Evolutionary conservation across 1,140 invertebrate genomes (phyloP), one percentile per base, ranked within the genome.

Genomic region (Lanistes nyassanus): DNA sequence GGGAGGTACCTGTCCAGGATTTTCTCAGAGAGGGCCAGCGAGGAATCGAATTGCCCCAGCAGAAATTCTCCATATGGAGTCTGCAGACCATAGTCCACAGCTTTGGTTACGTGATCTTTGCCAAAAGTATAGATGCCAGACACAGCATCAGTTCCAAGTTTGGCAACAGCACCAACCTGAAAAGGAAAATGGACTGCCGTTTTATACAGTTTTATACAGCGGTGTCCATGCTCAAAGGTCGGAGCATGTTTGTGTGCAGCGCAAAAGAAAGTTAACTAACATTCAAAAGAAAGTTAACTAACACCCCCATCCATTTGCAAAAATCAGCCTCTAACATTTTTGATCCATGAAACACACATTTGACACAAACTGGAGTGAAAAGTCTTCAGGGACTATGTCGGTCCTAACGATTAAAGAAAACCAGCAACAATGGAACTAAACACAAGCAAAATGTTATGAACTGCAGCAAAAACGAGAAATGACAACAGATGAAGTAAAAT

Each of bases 101-200:
- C 47, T 37, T 62, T 62, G 36, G 56, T 11, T 2, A 53, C 70
- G 2, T 5, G 16, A 37, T 3, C 26, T 55, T 37, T 60, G 13
- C 56, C 56, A 60, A 60, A 60, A 2, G n/a, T 31, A 23, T 60
- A 60, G 56, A 60, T 31, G 56, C 56, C 56, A 60, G 56, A 60
- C 2, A 60, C 56, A 60, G 56, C n/a, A 31, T 60, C 56, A 19
- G 56, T 60, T 26, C 56, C 56, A n/a, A 60, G 23, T 23, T 60
- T 60, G 56, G 56, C 29, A 55, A 72, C 56, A 19, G 29, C 31
- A 26, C 70, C 26, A 55, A 72, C 56, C 70, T 60, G 56, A 26
- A 31, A 23, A n/a, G 6, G n/a, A 31, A 26, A 60, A 23, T n/a
- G n/a, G n/a, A n/a, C n/a, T n/a, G n/a, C n/a, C n/a, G n/a, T n/a